Base-by-base conservation (phyloP, 2,113 vertebrate genomes). In the Genyomyrus donnyi region DNA sequence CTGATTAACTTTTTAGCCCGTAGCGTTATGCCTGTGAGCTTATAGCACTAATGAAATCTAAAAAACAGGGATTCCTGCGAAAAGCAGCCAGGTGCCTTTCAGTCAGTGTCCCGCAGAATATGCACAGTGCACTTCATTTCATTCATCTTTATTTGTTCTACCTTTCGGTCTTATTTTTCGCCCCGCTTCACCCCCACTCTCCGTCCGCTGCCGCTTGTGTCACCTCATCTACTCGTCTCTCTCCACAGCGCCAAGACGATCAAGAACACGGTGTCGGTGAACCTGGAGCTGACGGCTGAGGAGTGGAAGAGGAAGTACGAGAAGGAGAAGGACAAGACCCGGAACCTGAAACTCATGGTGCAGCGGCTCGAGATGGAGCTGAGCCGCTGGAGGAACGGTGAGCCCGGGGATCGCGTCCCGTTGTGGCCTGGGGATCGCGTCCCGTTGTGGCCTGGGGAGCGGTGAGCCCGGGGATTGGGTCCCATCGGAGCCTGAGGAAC, bases 271-370 rank as follows among this genome's bases (percentile, higher is more conserved):
- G 98, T 99, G 91, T 98, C 97, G 3, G 97, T 99, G 66, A 99
- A 99, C 90, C 94, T 98, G 95, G 98, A 99, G 92, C 95, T 99
- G 93, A 99, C 98, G 0, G 98, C 98, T 0, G 98, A 99, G 91
- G 98, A 99, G 93, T 99, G 98, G 98, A 98, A 98, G 95, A 98
- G 98, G 92, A 99, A 99, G 89, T 99, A 98, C 0, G 98, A 99
- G 93, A 99, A 98, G 91, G 97, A 99, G 93, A 99, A 99, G 42
- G 98, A 99, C 85, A 99, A 98, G 93, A 99, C 93, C 91, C 95
- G 97, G 91, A 95, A 95, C 70, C 93, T 98, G 5, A 98, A 96
- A 91, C 94, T 97, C 2, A 94, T 96, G 2, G 96, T 98, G 90
- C 98, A 98, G 92, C 97, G 97, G 80, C 95, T 98, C 52, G 98